phyloP scores from a whole-genome alignment of 1,140 invertebrate genomes.

The Dryas iulia region DNA sequence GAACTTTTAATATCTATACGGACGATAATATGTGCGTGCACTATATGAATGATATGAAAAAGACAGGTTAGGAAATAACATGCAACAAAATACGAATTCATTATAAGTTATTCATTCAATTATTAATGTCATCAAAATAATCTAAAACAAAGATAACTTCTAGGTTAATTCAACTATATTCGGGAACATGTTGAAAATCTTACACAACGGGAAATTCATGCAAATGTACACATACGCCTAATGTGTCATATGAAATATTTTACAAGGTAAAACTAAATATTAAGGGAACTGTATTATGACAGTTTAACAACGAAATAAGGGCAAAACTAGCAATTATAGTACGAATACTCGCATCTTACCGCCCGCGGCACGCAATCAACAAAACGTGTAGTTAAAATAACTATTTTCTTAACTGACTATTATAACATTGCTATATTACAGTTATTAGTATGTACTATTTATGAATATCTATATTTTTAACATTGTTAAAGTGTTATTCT shows the following conservation, averaged over 20 bases:
- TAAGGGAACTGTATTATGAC: constrained; percentile 8
- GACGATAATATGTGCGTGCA: background rate
- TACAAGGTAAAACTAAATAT: background rate
- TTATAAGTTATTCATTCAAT: too few species aligned
- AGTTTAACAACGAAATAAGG: constrained; percentile 7
- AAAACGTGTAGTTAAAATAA: constrained; percentile 19
- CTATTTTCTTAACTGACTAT: background rate
- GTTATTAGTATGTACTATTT: background rate
- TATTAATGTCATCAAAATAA: too few species aligned
- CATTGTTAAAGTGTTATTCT: too few species aligned
- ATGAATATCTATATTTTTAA: background rate
- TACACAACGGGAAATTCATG: too few species aligned
- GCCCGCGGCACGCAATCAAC: constrained; percentile 39
- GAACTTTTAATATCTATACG: too few species aligned
- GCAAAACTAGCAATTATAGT: constrained; percentile 15
- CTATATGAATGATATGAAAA: background rate
- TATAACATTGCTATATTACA: background rate
- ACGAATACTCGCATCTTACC: constrained; percentile 62
- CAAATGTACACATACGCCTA: too few species aligned
- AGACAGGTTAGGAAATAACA: too few species aligned
- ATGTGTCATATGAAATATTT: too few species aligned
- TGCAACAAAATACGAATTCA: too few species aligned
- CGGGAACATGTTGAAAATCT: too few species aligned
- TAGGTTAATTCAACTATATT: too few species aligned
- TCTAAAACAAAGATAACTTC: too few species aligned